phyloP scores from a whole-genome alignment of 2,797 vertebrate species.

The Acanthurus leucopareius region DNA sequence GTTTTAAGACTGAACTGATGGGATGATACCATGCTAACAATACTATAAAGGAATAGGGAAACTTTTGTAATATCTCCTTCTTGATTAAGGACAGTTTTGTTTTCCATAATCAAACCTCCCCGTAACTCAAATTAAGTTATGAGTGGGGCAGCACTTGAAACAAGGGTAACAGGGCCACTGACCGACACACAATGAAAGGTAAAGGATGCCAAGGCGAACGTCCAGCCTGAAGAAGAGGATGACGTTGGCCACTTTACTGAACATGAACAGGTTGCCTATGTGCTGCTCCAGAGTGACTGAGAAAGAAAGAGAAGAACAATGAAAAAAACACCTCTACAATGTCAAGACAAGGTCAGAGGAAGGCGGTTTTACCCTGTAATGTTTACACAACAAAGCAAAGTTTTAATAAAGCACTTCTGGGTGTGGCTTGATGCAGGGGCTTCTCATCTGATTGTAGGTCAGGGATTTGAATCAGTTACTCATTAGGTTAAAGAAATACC shows the following conservation, averaged over 20 bases:
- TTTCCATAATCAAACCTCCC: no score
- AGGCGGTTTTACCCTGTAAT: slow-evolving; percentile 22
- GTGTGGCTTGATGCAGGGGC: neutral
- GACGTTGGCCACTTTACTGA: slow-evolving; percentile 95
- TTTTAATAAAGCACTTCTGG: slow-evolving; percentile 39
- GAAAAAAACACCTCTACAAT: neutral
- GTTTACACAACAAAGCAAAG: slow-evolving; percentile 71
- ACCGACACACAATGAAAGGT: slow-evolving; percentile 93
- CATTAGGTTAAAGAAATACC: slow-evolving; percentile 3
- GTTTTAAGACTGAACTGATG: no score
- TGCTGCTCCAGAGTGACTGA: slow-evolving; percentile 96
- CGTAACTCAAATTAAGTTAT: no score
- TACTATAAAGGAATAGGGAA: no score
- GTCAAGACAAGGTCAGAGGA: slow-evolving; percentile 66
- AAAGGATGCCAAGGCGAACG: slow-evolving; percentile 94
- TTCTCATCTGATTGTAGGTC: neutral
- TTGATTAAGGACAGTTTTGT: no score
- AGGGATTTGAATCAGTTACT: neutral
- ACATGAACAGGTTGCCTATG: slow-evolving; percentile 95
- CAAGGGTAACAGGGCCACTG: slow-evolving; percentile 65
- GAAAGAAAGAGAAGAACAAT: slow-evolving; percentile 23
- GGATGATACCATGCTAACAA: no score
- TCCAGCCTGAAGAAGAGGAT: slow-evolving; percentile 97
- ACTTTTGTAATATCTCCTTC: no score
- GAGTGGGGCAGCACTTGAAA: neutral